Base-by-base conservation (phyloP, 1,140 invertebrate species). In the Varroa destructor region DNA sequence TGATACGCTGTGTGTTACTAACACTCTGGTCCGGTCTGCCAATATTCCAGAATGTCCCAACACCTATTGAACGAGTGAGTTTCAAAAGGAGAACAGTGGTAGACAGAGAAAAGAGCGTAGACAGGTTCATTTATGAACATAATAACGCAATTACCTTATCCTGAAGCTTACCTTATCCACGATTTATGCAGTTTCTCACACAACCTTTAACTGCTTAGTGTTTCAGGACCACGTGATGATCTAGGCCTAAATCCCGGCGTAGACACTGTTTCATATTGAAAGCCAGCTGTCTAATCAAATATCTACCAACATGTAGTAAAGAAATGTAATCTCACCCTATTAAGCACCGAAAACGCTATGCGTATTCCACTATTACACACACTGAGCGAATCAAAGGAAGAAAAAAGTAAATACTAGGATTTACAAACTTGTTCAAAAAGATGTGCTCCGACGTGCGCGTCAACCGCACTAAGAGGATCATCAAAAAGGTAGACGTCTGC, bases 11-110 rank as follows among this genome's bases (percentile, higher is more conserved):
- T 51, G 46, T 8, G 46, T 51, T 3, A 51, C 46, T 8, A 51
- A 8, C 3, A 51, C 46, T 8, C 46, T 51, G 8, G 46, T 51
- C 3, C 78, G 92, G 56, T 84, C 82, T 73, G 86, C 87, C 25
- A 93, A 79, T 1, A 94, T 73, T 37, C 91, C 90, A 71, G 83
- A 85, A 72, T 54, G 72, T 43, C 43, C 1, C 70, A 43, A 85
- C 56, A 91, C 87, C 77, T 93, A 87, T 74, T 96, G 91, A 78
- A 97, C 96, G 73, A 97, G 93, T 78, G 95, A 91, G 80, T 91
- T 91, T 8, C 91, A 90, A 25, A 97, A 25, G 25, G 25, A 25
- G 25, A 25, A 25, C 25, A 25, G 25, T 25, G 25, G 25, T 25
- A 25, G 25, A 25, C 25, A 25, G 25, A 25, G 25, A 25, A 25